phyloP scores from a whole-genome alignment of 1,140 invertebrate genomes.

The Geopemphigus sp. region DNA sequence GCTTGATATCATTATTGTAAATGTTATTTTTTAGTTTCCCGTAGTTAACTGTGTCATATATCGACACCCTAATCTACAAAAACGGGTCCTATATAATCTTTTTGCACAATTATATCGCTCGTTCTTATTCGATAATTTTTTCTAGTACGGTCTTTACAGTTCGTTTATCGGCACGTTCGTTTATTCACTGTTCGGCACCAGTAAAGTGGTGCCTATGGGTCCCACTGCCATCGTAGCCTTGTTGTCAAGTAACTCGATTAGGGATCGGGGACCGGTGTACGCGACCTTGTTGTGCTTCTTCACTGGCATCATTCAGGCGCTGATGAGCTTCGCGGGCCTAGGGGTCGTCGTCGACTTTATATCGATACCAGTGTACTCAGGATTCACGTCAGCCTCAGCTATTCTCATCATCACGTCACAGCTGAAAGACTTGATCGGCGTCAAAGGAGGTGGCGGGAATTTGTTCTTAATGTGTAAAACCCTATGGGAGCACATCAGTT shows the following conservation, averaged over 20 bases:
- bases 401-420: constrained; percentile 87
- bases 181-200: constrained; percentile 86
- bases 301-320: constrained; percentile 72
- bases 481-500: constrained; percentile 63
- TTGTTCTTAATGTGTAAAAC: constrained; percentile 72
- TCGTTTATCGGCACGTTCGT: constrained; percentile 88
- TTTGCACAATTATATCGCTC: no score
- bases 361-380: constrained; percentile 87
- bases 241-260: constrained; percentile 72
- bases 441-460: constrained; percentile 71
- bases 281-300: constrained; percentile 79
- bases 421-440: constrained; percentile 82
- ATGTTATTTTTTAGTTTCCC: no score
- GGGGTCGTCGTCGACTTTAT: constrained; percentile 93
- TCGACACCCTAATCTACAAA: no score
- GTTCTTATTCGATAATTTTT: no score
- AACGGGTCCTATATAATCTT: background rate
- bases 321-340: constrained; percentile 84
- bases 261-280: constrained; percentile 66
- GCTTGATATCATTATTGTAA: no score
- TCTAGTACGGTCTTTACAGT: constrained; percentile 83
- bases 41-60: no score
- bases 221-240: constrained; percentile 81
- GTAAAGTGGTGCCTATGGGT: constrained; percentile 84
- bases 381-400: constrained; percentile 89